phyloP scores from a whole-genome alignment of 2,888 invertebrate species.

The Linnaemya tessellans region DNA sequence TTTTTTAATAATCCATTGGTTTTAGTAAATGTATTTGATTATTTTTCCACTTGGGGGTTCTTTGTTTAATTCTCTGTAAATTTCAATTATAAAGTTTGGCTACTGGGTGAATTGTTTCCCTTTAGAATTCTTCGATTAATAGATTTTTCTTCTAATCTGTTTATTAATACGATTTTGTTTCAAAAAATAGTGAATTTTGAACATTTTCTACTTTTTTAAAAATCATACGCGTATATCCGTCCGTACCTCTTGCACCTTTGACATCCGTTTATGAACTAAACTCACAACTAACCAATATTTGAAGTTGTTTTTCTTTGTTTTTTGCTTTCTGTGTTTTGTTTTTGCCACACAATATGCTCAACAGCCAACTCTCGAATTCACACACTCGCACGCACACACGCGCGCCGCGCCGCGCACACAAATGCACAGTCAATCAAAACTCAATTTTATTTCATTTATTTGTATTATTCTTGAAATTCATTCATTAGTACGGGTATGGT shows the following conservation, averaged over 20 bases:
- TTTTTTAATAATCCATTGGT: conserved; percentile 41
- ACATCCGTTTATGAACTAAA: conserved; percentile 81
- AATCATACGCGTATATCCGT: conserved; percentile 67
- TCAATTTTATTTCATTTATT: conserved; percentile 37
- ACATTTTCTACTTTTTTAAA: conserved; percentile 2
- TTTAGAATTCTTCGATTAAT: conserved; percentile 12
- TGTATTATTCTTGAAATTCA: conserved; percentile 46
- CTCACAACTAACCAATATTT: conserved; percentile 71
- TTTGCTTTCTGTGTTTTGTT: conserved; percentile 58
- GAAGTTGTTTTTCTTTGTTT: conserved; percentile 77
- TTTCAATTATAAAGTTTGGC: conserved; percentile 27
- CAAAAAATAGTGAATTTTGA: conserved; percentile 36
- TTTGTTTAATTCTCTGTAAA: conserved; percentile 27
- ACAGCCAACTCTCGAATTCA: conserved; percentile 38
- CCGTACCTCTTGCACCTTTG: conserved; percentile 79
- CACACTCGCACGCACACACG: conserved; percentile 10
- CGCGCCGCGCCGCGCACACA: not conserved
- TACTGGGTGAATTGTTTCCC: not conserved
- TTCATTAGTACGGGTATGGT: conserved; percentile 72
- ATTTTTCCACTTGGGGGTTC: conserved; percentile 2
- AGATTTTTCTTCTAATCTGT: conserved; percentile 22
- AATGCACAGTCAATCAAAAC: conserved; percentile 29
- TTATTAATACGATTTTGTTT: conserved; percentile 29
- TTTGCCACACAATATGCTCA: conserved; percentile 55
- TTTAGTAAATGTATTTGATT: conserved; percentile 10